Evolutionary conservation across 2,888 invertebrate genomes (phyloP).

Genomic region (Heliconius sara): DNA sequence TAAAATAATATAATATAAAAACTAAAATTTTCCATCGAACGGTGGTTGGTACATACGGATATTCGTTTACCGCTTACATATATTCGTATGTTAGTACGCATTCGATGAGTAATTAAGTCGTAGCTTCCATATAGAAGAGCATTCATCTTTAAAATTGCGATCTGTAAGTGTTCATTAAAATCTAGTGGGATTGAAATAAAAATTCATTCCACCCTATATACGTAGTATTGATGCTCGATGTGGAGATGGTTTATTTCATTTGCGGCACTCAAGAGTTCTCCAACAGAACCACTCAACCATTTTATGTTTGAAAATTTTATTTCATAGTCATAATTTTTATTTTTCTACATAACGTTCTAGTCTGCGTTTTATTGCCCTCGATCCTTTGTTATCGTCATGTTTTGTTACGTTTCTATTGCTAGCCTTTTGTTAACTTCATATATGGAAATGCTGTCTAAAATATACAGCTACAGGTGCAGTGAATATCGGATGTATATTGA

Average conservation of each 20-base stretch:
- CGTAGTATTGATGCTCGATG: conserved; percentile 44
- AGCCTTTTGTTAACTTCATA: not conserved
- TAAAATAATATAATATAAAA: not conserved
- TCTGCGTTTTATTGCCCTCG: conserved; percentile 22
- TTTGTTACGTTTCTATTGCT: conserved; percentile 26
- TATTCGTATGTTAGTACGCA: not conserved
- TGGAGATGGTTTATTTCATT: conserved; percentile 50
- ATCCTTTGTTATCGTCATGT: conserved; percentile 28
- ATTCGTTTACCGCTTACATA: not conserved
- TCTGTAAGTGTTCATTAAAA: conserved; percentile 38
- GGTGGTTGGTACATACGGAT: not conserved
- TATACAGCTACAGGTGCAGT: too few relatives aligned
- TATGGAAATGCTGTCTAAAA: not conserved
- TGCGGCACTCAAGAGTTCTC: conserved; percentile 46
- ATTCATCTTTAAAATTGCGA: conserved; percentile 26
- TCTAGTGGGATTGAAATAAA: conserved; percentile 27
- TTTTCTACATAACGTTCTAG: conserved; percentile 31
- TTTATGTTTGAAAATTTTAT: conserved; percentile 49
- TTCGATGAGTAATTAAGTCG: conserved; percentile 21
- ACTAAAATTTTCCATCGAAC: not conserved
- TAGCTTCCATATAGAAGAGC: conserved; percentile 9
- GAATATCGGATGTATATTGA: too few relatives aligned
- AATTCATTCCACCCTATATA: conserved; percentile 39
- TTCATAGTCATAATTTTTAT: conserved; percentile 43
- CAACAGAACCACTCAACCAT: conserved; percentile 50